Conservation (phyloP, 2,797 vertebrate species). For the Odontamblyopus lacepedii region DNA sequence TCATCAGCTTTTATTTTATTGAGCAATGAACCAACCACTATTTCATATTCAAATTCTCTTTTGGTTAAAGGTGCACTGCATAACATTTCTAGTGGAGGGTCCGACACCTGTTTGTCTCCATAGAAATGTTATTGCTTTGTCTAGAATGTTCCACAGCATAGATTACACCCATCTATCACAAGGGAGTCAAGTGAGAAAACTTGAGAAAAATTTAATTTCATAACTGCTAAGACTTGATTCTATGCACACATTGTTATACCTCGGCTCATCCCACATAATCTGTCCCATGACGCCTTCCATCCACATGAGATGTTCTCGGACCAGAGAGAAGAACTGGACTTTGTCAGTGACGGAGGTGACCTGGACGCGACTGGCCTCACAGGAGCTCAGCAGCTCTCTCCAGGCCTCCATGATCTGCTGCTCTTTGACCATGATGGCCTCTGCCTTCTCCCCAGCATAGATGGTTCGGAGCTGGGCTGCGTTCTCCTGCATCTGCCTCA, state of each 20-base stretch:
- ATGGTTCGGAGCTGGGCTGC: constrained; percentile 88
- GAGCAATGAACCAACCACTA: too few species aligned
- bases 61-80: too few species aligned
- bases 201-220: too few species aligned
- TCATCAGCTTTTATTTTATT: too few species aligned
- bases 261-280: constrained; percentile 87
- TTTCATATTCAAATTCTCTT: too few species aligned
- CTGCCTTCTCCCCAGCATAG: constrained; percentile 92
- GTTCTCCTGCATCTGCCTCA: constrained; percentile 91
- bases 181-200: too few species aligned
- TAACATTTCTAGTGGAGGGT: too few species aligned
- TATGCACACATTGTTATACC: constrained; percentile 66
- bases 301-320: constrained; percentile 93
- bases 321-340: constrained; percentile 91
- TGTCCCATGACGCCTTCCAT: constrained; percentile 92
- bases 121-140: too few species aligned
- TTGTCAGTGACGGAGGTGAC: constrained; percentile 89
- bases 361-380: constrained; percentile 85
- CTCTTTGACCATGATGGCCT: constrained; percentile 88
- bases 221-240: neutral
- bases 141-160: too few species aligned
- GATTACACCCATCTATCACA: too few species aligned
- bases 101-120: too few species aligned
- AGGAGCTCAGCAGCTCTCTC: constrained; percentile 85
- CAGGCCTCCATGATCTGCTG: constrained; percentile 89